Evolutionary conservation across 2,797 vertebrate species (phyloP), one percentile per base, ranked within the genome.

Genomic region (Ptychadena robeensis): DNA sequence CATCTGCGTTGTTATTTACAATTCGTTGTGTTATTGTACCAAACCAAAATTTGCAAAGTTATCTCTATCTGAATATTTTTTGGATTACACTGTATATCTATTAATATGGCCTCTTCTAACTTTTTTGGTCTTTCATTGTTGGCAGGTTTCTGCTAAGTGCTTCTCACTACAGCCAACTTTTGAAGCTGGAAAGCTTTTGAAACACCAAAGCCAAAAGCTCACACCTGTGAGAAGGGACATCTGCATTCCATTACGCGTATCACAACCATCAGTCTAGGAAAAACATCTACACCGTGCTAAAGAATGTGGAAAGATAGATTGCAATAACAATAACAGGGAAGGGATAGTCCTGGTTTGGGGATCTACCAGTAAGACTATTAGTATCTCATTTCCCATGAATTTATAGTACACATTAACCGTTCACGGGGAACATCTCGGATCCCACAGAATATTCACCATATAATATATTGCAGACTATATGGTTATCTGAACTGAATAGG

Each of bases 371-470:
- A 75, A 38, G 59, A 27, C 9, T 35, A 3, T 61, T 27, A 6
- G 6, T 28, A 15, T 61, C 32, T 57, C 9, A 27, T 59, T 31
- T n/a, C 35, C 31, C 73, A 76, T 76, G 40, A 44, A 22, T n/a
- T n/a, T 76, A 65, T 76, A 64, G 22, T 37, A 28, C 73, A 64
- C 34, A 10, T 12, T 18, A 63, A 59, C 57, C 34, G 35, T 63
- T n/a, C n/a, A n/a, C n/a, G n/a, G n/a, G n/a, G n/a, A n/a, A n/a
- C n/a, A n/a, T n/a, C n/a, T n/a, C n/a, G n/a, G n/a, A n/a, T n/a
- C n/a, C n/a, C n/a, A n/a, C n/a, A n/a, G n/a, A n/a, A n/a, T n/a
- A n/a, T n/a, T n/a, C n/a, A n/a, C n/a, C n/a, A n/a, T n/a, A n/a
- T n/a, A n/a, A n/a, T n/a, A n/a, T n/a, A n/a, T n/a, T n/a, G n/a